Evolutionary conservation across 2,113 vertebrate species (phyloP), one percentile per base, ranked within the genome.

Genomic region (Dermatemys mawii): DNA sequence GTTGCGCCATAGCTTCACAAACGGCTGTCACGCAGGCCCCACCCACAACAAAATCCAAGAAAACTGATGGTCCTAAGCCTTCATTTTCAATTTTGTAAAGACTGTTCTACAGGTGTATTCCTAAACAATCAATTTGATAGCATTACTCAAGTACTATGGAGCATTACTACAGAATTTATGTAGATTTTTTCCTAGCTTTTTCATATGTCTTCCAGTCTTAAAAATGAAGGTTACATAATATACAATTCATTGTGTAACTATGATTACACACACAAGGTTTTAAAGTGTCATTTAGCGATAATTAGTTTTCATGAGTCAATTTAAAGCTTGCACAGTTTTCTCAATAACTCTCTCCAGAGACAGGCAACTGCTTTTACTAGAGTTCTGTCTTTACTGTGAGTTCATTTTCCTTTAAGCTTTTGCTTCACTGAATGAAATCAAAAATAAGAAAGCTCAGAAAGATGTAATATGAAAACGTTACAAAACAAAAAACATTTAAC

Each of bases 301-400:
- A 97, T 97, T 97, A 95, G 95, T 97, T 98, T 96, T 92, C 70
- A 89, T 83, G 80, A 94, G 97, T 95, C 94, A 97, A 97, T 90
- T 96, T 96, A 97, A 98, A 98, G 78, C 94, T 94, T 91, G 89
- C 89, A 86, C 87, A 92, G 63, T 93, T 98, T 98, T 97, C 91
- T 96, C 91, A 94, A 44, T 92, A 96, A 91, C 84, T 86, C 84
- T 97, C 94, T 93, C 94, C 1, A 8, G 95, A 97, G 97, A 97
- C 91, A 97, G 97, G 90, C 89, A 87, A 27, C 86, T 93, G 93
- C 87, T 92, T 87, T 97, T 87, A 27, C 90, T 96, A 90, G 92
- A 94, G 93, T 93, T 98, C 84, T 70, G 38, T 88, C 79, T 93
- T 96, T 96, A 93, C 94, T 84, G 12, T 11, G 19, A 93, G 93